Base-by-base conservation (phyloP, 2,888 invertebrate species). In the Trachelus tabidus region DNA sequence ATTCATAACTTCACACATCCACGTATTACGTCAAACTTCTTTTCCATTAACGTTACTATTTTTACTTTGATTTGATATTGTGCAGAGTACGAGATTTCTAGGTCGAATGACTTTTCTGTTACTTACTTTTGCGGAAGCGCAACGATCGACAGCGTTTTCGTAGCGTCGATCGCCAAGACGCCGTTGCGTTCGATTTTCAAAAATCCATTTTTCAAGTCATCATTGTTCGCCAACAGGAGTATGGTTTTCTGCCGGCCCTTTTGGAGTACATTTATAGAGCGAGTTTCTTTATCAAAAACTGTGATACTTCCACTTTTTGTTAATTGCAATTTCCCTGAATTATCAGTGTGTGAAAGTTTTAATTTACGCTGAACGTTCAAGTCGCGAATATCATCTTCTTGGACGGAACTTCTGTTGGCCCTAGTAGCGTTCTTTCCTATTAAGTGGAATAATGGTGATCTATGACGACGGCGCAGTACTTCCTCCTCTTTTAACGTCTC, bases 221-320 rank as follows among this genome's bases (percentile, higher is more conserved):
- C 84, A 2, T 56, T 23, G 6, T 56, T 86, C 30, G 88, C 83
- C 68, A 91, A 78, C 35, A 91, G 81, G 40, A 90, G 84, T 80
- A 91, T 89, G 30, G 89, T 84, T 73, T 83, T 87, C 40, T 90
- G 88, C 73, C 88, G 89, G 37, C 86, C 89, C 79, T 84, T 85
- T 80, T 88, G 86, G 9, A 88, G 81, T 35, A 89, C 76, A 81
- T 88, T 89, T 30, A 90, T 81, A 68, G 85, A 83, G 77, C 88
- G 87, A 31, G 86, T 77, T 12, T 86, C 83, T 75, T 87, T 87
- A 69, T 86, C 88, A 33, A 89, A 76, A 6, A 88, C 76, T 33
- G 85, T 84, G 56, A 89, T 81, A 76, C 86, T 86, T 23, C 81
- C 81, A 73, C 83, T 82, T 69, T 85, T 85, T 3, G 85, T 40